Evolutionary conservation across 2,888 invertebrate genomes (phyloP).

Genomic region (Cephus runcator): DNA sequence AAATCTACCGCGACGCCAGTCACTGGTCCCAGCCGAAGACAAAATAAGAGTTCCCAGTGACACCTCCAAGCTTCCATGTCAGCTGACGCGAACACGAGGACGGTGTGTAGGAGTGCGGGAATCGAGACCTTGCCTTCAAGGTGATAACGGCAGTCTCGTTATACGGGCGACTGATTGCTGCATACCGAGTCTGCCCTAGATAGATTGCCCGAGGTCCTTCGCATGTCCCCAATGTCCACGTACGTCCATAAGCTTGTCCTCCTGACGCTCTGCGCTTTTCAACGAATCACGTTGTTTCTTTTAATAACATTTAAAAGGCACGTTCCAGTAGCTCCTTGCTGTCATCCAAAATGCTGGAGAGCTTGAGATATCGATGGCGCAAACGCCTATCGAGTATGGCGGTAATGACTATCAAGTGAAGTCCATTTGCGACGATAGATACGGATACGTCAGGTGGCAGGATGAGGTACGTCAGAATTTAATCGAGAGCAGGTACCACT

Average conservation of each 20-base stretch:
- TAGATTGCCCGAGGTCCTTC: constrained; percentile 47
- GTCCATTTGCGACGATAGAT: neutral
- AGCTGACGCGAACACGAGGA: neutral
- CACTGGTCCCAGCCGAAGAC: neutral
- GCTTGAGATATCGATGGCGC: neutral
- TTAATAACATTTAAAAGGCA: neutral
- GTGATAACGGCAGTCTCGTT: constrained; percentile 44
- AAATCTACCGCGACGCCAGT: neutral
- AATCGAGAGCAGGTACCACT: neutral
- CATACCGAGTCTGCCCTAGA: constrained; percentile 45
- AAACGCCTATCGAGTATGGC: neutral
- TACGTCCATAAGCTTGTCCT: neutral
- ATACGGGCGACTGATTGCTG: constrained; percentile 60
- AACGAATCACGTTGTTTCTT: neutral
- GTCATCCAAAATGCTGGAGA: too few species aligned
- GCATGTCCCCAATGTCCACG: neutral
- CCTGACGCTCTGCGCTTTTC: neutral
- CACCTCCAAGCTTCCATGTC: neutral
- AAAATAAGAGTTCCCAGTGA: neutral
- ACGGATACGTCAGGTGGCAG: neutral
- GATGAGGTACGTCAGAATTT: neutral
- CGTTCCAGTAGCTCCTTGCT: too few species aligned
- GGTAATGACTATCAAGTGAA: neutral
- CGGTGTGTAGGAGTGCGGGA: constrained; percentile 33
- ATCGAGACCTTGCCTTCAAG: constrained; percentile 54